Percentiles rank a stretch among this genome's conserved stretches.
These are phyloP conservation scores for Diaphora mendica DNA, from an alignment of 2,888 invertebrate species.

Conservation along the genomic window DNA sequence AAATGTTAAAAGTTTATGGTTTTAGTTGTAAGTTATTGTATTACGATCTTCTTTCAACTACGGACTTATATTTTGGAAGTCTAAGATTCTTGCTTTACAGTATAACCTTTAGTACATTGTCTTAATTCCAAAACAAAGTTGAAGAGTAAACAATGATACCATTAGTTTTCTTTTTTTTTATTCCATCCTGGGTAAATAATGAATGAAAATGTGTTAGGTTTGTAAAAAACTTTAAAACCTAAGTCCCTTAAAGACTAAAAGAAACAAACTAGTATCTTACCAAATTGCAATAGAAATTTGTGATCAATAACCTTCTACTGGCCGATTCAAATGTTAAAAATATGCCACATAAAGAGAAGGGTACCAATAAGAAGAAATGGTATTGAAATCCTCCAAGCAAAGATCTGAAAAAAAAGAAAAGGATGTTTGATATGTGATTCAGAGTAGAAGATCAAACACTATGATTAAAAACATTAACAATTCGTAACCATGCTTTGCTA, in stretches of 20 bases:
- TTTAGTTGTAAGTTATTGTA: no score
- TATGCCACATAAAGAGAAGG: conserved; percentile 70
- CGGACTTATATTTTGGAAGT: no score
- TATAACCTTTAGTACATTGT: no score
- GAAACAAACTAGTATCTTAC: conserved; percentile 57
- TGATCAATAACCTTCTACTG: conserved; percentile 73
- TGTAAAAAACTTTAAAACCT: background rate
- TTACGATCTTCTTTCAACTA: no score
- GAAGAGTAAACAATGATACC: no score
- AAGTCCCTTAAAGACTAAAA: background rate
- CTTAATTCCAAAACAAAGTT: background rate
- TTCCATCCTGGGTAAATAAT: background rate
- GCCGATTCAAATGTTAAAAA: conserved; percentile 79
- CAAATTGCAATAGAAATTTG: conserved; percentile 79
- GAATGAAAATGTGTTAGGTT: background rate
- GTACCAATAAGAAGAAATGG: conserved; percentile 66
- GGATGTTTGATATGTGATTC: no score
- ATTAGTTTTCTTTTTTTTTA: background rate
- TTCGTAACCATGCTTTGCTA: no score
- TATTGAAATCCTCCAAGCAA: conserved; percentile 69
- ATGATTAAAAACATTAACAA: no score
- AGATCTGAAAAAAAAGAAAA: conserved; percentile 63
- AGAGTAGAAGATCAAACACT: no score
- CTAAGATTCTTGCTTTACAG: no score
- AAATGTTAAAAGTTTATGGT: no score